These are phyloP conservation scores for Drosophila mayaguana DNA, from an alignment of 2,888 invertebrate genomes.

Conservation along the genomic window DNA sequence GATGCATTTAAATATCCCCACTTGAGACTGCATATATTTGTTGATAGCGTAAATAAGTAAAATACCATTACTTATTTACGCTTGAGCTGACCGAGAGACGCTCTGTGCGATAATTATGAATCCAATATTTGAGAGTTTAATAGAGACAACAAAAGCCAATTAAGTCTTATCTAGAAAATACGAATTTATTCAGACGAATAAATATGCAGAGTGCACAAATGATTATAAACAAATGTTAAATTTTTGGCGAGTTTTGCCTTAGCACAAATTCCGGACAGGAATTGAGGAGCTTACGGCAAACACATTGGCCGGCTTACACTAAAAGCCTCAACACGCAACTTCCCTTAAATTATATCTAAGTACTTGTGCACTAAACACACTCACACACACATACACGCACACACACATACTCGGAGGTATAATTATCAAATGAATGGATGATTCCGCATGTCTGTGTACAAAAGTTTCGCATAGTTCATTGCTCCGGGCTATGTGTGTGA, in stretches of 20 bases:
- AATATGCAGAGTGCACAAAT: conserved; percentile 6
- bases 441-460: conserved; percentile 28
- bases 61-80: background rate
- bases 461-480: conserved; percentile 38
- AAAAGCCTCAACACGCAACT: conserved; percentile 15
- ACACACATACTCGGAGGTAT: background rate
- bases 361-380: conserved; percentile 1
- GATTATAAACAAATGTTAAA: background rate
- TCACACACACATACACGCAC: background rate
- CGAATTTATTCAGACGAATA: conserved; percentile 3
- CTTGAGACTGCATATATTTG: background rate
- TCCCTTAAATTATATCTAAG: conserved; percentile 25
- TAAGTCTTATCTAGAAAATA: background rate
- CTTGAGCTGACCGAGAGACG: background rate
- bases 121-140: background rate
- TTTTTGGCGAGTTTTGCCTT: background rate
- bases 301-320: conserved; percentile 24
- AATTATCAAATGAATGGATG: conserved; percentile 34
- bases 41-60: no score
- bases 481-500: conserved; percentile 18
- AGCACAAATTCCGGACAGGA: conserved; percentile 1
- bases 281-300: conserved; percentile 14
- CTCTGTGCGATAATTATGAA: background rate
- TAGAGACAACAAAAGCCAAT: conserved; percentile 2
- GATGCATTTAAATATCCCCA: background rate